phyloP scores from a whole-genome alignment of 2,797 vertebrate species.

The Todus mexicanus region DNA sequence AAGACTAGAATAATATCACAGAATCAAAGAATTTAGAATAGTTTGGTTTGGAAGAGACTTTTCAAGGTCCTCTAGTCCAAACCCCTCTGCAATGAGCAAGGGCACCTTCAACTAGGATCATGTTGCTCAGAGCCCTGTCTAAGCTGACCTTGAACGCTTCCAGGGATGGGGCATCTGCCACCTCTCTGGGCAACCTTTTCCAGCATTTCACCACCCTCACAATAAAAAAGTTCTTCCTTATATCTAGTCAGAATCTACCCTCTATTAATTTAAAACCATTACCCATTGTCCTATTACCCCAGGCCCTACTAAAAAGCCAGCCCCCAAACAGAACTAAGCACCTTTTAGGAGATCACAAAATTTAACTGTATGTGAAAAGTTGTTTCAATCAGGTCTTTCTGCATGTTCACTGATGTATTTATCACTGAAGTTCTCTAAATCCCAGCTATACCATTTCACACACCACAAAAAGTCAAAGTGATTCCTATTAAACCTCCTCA shows the following conservation, averaged over 20 bases:
- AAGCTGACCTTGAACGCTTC: neutral
- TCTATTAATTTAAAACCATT: neutral
- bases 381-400: neutral
- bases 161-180: neutral
- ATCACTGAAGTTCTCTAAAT: neutral
- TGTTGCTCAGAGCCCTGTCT: neutral
- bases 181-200: neutral
- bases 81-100: neutral
- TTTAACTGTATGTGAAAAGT: neutral
- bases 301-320: neutral
- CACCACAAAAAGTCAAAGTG: slow-evolving; percentile 3
- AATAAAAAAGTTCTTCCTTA: neutral
- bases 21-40: neutral
- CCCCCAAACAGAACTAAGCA: neutral
- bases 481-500: slow-evolving; percentile 23
- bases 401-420: neutral
- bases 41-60: neutral
- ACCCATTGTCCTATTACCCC: neutral
- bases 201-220: neutral
- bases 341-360: neutral
- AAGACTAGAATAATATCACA: neutral
- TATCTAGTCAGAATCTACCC: neutral
- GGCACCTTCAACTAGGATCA: neutral
- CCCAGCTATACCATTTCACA: neutral
- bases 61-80: neutral